Evolutionary conservation across 2,888 invertebrate species (phyloP).

Genomic region (Nomada fucata): DNA sequence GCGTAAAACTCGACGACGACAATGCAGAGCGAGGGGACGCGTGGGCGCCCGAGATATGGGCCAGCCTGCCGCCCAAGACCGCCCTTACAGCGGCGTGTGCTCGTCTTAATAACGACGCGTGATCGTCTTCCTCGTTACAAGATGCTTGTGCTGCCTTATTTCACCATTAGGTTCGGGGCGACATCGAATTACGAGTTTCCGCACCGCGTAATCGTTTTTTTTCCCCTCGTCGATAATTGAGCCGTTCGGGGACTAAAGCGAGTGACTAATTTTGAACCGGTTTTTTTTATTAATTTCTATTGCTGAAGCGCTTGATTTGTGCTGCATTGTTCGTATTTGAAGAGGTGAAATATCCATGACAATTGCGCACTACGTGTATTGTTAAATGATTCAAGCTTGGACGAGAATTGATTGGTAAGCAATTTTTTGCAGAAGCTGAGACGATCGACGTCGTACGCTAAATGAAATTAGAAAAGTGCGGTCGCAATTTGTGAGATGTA

Average conservation of each 20-base stretch:
- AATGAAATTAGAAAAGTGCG: no score
- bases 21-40: constrained; percentile 75
- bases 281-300: no score
- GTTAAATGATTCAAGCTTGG: no score
- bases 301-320: no score
- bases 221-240: constrained; percentile 2
- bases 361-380: no score
- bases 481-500: no score
- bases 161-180: constrained; percentile 18
- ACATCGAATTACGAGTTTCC: constrained; percentile 8
- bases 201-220: neutral
- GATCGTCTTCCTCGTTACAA: constrained; percentile 56
- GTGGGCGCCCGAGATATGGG: constrained; percentile 81
- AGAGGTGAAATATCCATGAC: no score
- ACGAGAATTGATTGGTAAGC: no score
- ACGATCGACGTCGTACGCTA: no score
- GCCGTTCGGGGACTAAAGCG: neutral
- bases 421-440: no score
- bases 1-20: constrained; percentile 79
- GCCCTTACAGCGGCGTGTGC: constrained; percentile 34
- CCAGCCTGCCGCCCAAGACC: constrained; percentile 72
- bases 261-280: no score
- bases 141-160: constrained; percentile 39
- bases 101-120: constrained; percentile 63
- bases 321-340: no score